Base-by-base conservation (phyloP, 2,113 vertebrate genomes). In the Falcunculus frontatus region DNA sequence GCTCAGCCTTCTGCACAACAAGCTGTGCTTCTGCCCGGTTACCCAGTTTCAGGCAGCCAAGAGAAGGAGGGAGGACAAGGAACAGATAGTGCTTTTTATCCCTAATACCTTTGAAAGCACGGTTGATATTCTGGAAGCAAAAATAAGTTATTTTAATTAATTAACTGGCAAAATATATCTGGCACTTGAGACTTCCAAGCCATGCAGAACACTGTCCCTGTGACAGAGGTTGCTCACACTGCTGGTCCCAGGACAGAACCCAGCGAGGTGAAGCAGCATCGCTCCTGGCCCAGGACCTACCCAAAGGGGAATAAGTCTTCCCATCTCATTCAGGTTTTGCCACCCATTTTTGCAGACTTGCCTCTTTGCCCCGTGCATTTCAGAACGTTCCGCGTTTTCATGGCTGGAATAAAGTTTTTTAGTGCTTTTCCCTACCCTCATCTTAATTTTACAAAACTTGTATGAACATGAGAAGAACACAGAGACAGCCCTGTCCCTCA, bases 201-300 rank as follows among this genome's bases (percentile, higher is more conserved):
- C 33, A 11, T 5, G 42, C n/a, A 63, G 37, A 42, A 75, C 62
- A 25, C 1, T n/a, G 33, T 13, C 33, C 13, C 18, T 22, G 39
- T 18, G n/a, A 26, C 21, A 46, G 46, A n/a, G 26, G 46, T 33
- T 44, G 55, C 46, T 84, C 16, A 5, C 12, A 29, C 0, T 33
- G 30, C 20, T 2, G 23, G 41, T 6, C 42, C 32, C 44, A 18
- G n/a, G n/a, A 47, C 49, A 42, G 42, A 33, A 13, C 2, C 8
- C 67, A 19, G 65, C 0, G 0, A 32, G 4, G 33, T 6, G 14
- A 68, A 41, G 41, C 0, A 3, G 56, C 17, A 16, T 1, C 3
- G 0, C 7, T 30, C 49, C 63, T 50, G 21, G 35, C 86, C 56
- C 50, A 46, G 67, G 15, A 25, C 41, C 33, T 22, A 26, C 10